Evolutionary conservation across 2,888 invertebrate genomes (phyloP).

Genomic region (Drosophila neotestacea): DNA sequence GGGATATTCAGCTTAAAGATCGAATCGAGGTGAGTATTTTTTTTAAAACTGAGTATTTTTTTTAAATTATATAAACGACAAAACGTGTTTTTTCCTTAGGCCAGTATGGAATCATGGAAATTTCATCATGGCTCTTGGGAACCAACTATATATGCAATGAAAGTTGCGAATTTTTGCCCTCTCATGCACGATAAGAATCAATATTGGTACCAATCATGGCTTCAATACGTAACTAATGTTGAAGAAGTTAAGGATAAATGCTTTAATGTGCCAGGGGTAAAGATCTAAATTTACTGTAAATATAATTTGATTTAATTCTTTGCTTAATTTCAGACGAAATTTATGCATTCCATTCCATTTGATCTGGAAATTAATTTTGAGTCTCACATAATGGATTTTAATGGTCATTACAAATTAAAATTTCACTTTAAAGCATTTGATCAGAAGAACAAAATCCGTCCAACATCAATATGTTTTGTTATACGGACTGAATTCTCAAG

Average conservation of each 20-base stretch:
- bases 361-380: too few species aligned
- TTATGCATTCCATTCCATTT: too few species aligned
- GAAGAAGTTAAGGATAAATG: slow-evolving; percentile 25
- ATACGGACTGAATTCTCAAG: too few species aligned
- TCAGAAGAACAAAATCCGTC: too few species aligned
- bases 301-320: too few species aligned
- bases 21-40: slow-evolving; percentile 4
- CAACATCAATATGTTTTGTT: too few species aligned
- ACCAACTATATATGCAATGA: slow-evolving; percentile 5
- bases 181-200: slow-evolving; percentile 11
- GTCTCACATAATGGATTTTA: too few species aligned
- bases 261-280: slow-evolving; percentile 29
- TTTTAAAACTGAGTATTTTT: background rate
- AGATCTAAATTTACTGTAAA: background rate
- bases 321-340: too few species aligned
- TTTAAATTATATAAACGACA: background rate
- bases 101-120: background rate
- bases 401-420: too few species aligned
- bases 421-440: too few species aligned
- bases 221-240: slow-evolving; percentile 3
- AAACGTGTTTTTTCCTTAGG: background rate
- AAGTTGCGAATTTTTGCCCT: background rate
- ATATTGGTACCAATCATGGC: slow-evolving; percentile 32
- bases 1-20: slow-evolving; percentile 1
- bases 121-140: slow-evolving; percentile 23